These are phyloP conservation scores for Chlorops oryzae DNA, from an alignment of 1,140 invertebrate species.

Conservation along the genomic window DNA sequence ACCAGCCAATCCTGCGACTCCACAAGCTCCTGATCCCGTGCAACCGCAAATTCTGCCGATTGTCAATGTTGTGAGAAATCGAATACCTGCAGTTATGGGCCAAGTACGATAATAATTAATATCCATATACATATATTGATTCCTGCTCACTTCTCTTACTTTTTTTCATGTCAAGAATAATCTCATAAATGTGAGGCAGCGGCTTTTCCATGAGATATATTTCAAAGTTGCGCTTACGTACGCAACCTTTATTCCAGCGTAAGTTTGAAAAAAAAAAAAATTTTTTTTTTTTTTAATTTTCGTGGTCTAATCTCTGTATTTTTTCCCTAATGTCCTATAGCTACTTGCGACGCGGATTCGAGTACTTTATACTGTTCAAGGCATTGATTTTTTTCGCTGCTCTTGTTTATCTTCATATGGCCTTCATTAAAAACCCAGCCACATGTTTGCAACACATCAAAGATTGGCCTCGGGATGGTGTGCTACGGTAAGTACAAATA, in stretches of 20 bases:
- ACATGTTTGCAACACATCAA: conserved; percentile 88
- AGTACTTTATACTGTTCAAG: conserved; percentile 86
- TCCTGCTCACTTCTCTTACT: conserved; percentile 14
- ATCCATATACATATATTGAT: background rate
- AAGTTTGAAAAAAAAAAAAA: conserved; percentile 6
- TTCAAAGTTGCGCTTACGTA: conserved; percentile 86
- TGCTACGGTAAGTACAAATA: conserved; percentile 65
- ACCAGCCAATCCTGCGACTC: too few species aligned
- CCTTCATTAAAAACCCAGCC: conserved; percentile 86
- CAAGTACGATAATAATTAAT: too few species aligned
- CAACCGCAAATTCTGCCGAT: too few species aligned
- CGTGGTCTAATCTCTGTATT: background rate
- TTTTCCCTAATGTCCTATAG: conserved; percentile 45
- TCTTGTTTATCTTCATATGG: conserved; percentile 90
- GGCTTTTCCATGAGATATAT: conserved; percentile 93
- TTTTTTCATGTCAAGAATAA: conserved; percentile 63
- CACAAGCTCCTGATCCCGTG: too few species aligned
- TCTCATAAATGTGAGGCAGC: conserved; percentile 77
- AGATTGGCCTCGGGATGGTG: conserved; percentile 92
- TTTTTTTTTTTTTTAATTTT: conserved; percentile 3
- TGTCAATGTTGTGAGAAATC: too few species aligned
- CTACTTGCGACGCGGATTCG: conserved; percentile 77
- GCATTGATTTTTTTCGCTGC: conserved; percentile 85
- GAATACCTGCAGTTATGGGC: too few species aligned
- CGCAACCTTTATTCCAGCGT: conserved; percentile 73